Evolutionary conservation across 2,888 invertebrate genomes (phyloP).

Genomic region (Malthinus seriepunctatus): DNA sequence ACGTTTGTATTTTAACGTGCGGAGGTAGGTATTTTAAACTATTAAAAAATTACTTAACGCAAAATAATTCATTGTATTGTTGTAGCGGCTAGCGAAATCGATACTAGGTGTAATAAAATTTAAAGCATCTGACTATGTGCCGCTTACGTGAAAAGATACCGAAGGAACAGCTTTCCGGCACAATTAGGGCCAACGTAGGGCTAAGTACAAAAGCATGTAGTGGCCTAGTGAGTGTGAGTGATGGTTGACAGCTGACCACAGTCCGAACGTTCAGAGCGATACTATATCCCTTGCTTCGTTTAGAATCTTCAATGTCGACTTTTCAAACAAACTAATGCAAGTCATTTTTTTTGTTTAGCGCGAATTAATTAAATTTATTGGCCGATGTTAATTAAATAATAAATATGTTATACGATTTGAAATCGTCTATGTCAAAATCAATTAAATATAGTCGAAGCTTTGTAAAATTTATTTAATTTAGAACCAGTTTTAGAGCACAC

Average conservation of each 20-base stretch:
- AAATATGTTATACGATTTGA: too few relatives aligned
- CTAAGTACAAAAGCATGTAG: conserved; percentile 59
- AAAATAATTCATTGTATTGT: too few relatives aligned
- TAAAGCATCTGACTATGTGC: conserved; percentile 27
- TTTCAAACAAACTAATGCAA: not conserved
- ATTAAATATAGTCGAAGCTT: too few relatives aligned
- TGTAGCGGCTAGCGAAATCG: too few relatives aligned
- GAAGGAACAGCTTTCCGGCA: conserved; percentile 48
- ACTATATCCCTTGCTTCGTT: conserved; percentile 35
- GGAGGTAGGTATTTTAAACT: too few relatives aligned
- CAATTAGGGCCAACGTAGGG: conserved; percentile 54
- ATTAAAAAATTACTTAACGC: too few relatives aligned
- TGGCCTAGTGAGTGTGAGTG: conserved; percentile 54
- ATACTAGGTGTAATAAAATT: too few relatives aligned
- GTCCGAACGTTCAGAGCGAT: conserved; percentile 45
- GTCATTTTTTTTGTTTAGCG: not conserved
- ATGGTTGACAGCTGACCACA: conserved; percentile 56
- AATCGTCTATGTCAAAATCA: too few relatives aligned
- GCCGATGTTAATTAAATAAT: too few relatives aligned
- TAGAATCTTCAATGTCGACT: conserved; percentile 28
- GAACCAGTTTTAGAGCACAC: too few relatives aligned
- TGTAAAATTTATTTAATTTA: too few relatives aligned
- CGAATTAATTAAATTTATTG: too few relatives aligned
- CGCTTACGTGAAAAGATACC: conserved; percentile 35
- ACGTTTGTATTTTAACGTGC: conserved; percentile 37